phyloP scores from a whole-genome alignment of 2,888 invertebrate species.

The Pterostichus madidus region DNA sequence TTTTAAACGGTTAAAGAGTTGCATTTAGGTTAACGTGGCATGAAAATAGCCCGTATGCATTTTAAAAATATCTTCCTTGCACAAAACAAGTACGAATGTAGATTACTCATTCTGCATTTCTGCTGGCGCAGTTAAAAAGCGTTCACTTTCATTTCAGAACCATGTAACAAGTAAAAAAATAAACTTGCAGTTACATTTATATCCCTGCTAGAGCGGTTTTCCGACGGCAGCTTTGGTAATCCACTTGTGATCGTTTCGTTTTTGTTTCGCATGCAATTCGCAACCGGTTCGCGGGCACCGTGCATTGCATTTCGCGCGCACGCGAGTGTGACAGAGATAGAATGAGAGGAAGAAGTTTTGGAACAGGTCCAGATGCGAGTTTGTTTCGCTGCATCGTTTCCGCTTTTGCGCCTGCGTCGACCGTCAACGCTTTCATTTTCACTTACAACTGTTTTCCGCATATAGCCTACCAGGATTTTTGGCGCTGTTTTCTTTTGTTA shows the following conservation, averaged over 20 bases:
- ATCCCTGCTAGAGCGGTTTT: conserved; percentile 16
- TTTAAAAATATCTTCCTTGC: conserved; percentile 30
- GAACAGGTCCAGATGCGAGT: conserved; percentile 59
- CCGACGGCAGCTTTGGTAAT: conserved; percentile 31
- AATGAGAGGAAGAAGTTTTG: conserved; percentile 48
- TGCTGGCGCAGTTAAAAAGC: neutral
- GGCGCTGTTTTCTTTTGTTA: conserved; percentile 38
- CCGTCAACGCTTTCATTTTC: conserved; percentile 59
- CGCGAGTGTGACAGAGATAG: conserved; percentile 9
- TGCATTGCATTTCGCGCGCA: conserved; percentile 29
- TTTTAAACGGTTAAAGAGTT: neutral
- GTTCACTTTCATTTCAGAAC: conserved; percentile 39
- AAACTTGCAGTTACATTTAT: conserved; percentile 29
- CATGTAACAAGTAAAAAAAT: conserved; percentile 47
- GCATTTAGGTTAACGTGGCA: conserved; percentile 30
- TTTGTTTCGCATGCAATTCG: conserved; percentile 17
- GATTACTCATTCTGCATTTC: conserved; percentile 33
- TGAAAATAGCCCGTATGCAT: conserved; percentile 7
- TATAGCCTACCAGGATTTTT: conserved; percentile 24
- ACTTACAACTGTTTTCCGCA: conserved; percentile 56
- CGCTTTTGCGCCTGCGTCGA: conserved; percentile 50
- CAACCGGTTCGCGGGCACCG: conserved; percentile 51
- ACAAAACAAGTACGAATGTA: conserved; percentile 31
- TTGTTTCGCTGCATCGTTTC: conserved; percentile 50
- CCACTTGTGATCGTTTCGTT: conserved; percentile 41